Conservation (phyloP, 2,888 invertebrate species). For the Agrotis ipsilon region DNA sequence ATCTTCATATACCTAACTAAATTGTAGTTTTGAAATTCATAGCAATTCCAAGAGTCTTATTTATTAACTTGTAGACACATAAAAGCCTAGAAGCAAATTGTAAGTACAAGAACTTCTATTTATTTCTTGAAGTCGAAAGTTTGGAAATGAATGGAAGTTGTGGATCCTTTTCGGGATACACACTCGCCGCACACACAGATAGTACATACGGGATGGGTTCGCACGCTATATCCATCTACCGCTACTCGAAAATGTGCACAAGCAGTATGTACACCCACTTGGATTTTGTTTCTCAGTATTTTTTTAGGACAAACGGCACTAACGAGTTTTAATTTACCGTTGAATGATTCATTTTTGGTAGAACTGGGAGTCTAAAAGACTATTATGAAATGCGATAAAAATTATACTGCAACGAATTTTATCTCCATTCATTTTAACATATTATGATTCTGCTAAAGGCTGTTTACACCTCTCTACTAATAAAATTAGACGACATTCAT, state of each 20-base stretch:
- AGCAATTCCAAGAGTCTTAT: not conserved
- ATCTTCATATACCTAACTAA: not conserved
- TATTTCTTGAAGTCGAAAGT: too few species aligned
- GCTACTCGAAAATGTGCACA: not conserved
- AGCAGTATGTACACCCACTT: not conserved
- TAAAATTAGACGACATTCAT: not conserved
- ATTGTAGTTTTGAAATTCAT: not conserved
- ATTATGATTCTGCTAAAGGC: not conserved
- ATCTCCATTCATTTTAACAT: not conserved
- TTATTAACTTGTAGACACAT: not conserved
- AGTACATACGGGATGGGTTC: not conserved
- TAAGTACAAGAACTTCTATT: too few species aligned
- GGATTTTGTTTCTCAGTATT: not conserved
- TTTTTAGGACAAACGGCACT: constrained; percentile 7
- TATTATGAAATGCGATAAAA: too few species aligned
- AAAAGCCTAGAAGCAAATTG: not conserved
- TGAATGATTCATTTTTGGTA: not conserved
- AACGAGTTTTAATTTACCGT: constrained; percentile 7
- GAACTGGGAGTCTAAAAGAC: not conserved
- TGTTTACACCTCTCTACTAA: too few species aligned
- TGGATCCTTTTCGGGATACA: too few species aligned
- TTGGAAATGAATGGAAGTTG: too few species aligned
- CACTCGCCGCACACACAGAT: not conserved
- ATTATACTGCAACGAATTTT: too few species aligned
- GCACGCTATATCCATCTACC: not conserved